Evolutionary conservation across 2,113 vertebrate genomes (phyloP), one percentile per base, ranked within the genome.

Genomic region (Hydrochoerus hydrochaeris): DNA sequence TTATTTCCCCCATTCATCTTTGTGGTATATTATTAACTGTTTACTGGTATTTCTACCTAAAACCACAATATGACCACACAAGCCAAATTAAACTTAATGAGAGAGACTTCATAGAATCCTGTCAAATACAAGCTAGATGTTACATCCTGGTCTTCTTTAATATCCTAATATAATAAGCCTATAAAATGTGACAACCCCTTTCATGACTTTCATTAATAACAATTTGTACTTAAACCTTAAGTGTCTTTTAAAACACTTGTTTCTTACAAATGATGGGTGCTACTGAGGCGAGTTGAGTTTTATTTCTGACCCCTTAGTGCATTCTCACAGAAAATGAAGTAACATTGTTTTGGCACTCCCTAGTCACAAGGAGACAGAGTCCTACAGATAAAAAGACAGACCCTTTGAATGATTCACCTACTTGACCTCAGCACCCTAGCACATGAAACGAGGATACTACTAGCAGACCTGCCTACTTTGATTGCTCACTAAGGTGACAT

Each of bases 21-120:
- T 87, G 38, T 60, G 81, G 75, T 44, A 7, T 63, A 52, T 92
- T 54, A 73, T 93, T 94, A 90, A 77, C 60, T 16, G 1, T 88
- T 94, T 90, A 32, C 92, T 60, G 94, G 20, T 2, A 9, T 97
- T 93, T 38, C 86, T 81, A 0, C 85, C 32, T 67, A 90, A 97
- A 88, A 71, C 85, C 24, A 69, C n/a, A 94, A 0, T 82, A 83
- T 91, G 58, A 73, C 84, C 54, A 44, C 10, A 63, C 46, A 96
- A 62, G 92, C 88, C 87, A 92, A 88, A 62, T 90, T 86, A 95
- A 67, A 71, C 90, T 92, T 95, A 94, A 92, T 90, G 69, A 95
- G 85, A 87, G 65, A 71, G 75, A 85, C 93, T 90, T 91, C 89
- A 95, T 13, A 95, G 80, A 91, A 71, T 17, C 77, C 58, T 49